A percentile compares a stretch with the other conserved stretches of the same genome.
These are phyloP conservation scores for Harlomillsia oculata DNA, from an alignment of 1,140 invertebrate genomes.

Conservation along the genomic window DNA sequence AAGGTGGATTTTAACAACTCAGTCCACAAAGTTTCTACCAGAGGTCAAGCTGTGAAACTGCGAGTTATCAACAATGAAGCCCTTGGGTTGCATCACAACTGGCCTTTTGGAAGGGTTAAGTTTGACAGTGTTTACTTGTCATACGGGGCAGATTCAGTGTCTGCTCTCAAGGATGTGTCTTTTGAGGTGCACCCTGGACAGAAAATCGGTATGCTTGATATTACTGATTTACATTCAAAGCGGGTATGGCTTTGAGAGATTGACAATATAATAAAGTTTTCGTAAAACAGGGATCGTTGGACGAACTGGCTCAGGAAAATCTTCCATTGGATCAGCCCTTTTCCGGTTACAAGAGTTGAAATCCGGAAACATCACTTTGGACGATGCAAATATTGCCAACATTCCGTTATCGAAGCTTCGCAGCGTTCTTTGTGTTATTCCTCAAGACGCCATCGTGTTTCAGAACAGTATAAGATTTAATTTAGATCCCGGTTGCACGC, in stretches of 20 bases:
- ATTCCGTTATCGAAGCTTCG: conserved; percentile 43
- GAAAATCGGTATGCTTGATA: conserved; percentile 43
- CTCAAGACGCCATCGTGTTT: conserved; percentile 63
- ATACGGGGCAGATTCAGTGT: conserved; percentile 18
- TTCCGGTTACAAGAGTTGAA: conserved; percentile 45
- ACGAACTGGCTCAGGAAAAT: conserved; percentile 55
- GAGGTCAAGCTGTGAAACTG: background rate
- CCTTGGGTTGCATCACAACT: conserved; percentile 21
- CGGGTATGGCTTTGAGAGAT: background rate
- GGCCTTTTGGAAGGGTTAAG: conserved; percentile 29
- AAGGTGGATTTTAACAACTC: background rate
- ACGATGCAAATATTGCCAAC: conserved; percentile 44
- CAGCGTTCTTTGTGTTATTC: conserved; percentile 53
- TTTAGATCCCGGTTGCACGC: conserved; percentile 52
- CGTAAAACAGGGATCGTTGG: conserved; percentile 50
- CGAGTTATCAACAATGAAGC: background rate
- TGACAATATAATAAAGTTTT: background rate
- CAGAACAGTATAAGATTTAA: conserved; percentile 51
- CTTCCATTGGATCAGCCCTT: conserved; percentile 47
- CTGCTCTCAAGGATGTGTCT: conserved; percentile 46
- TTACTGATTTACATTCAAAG: background rate
- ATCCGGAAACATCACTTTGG: conserved; percentile 43
- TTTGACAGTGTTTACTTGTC: conserved; percentile 18
- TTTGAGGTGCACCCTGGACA: conserved; percentile 50
- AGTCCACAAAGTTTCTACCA: background rate